Base-by-base conservation (phyloP, 2,113 vertebrate species). In the Caracal caracal region DNA sequence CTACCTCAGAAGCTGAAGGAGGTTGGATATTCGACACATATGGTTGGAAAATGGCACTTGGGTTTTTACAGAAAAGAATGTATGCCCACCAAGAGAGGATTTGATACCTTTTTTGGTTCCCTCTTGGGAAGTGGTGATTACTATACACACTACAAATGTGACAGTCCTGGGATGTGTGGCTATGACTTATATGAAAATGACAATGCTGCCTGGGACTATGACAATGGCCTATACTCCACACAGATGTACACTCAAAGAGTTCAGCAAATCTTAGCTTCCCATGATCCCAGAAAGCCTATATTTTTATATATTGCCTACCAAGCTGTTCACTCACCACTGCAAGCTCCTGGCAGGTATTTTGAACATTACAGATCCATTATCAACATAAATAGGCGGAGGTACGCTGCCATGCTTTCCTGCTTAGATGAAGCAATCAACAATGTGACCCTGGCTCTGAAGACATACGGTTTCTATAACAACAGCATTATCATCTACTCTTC, bases 21-120 rank as follows among this genome's bases (percentile, higher is more conserved):
- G 79, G 99, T 98, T 0, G 99, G 99, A 53, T 99, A 99, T 95
- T 98, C 99, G 68, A 99, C 99, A 0, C 99, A 99, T 96, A 99
- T 99, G 99, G 99, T 99, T 96, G 99, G 99, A 93, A 99, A 99
- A 98, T 99, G 99, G 99, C 99, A 99, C 97, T 98, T 99, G 96
- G 99, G 99, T 0, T 99, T 99, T 97, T 99, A 99, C 97, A 99
- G 99, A 95, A 99, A 99, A n/a, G 99, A 99, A 93, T 99, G 99
- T 97, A 99, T 99, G 98, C 99, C 99, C 93, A 99, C 99, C 0
- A 99, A 99, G 88, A 99, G 99, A 53, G 99, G 99, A 1, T 99
- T 99, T 6, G 99, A 99, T 98, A 99, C 99, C 6, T 99, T 99
- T 98, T 99, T 99, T 0, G 99, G 99, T 80, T 99, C 99, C 0